phyloP scores from a whole-genome alignment of 37 sponge, comb jelly and placozoan species.

The Petrosia ficiformis region DNA sequence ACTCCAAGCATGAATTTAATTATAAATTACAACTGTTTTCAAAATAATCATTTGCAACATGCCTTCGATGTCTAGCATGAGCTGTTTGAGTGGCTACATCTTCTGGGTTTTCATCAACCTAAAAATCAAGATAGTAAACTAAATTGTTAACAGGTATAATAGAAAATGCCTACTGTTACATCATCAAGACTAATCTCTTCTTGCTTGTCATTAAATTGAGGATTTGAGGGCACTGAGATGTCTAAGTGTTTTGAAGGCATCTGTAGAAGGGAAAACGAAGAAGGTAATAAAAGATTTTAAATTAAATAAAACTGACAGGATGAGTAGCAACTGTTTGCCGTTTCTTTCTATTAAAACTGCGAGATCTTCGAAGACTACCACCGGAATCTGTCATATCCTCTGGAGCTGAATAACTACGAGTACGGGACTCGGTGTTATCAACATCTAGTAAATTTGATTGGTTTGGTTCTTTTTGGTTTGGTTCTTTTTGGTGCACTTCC shows the following conservation, averaged over 20 bases:
- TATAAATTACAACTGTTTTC: background rate
- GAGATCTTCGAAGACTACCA: background rate
- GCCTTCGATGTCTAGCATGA: constrained; percentile 58
- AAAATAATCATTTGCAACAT: background rate
- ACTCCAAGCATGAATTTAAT: background rate
- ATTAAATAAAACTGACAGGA: background rate
- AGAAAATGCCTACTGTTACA: background rate
- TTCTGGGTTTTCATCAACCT: constrained; percentile 3
- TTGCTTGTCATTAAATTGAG: background rate
- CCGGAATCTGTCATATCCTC: background rate
- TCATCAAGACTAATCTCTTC: background rate
- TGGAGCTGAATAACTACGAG: background rate
- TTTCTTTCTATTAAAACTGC: background rate
- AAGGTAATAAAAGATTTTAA: background rate
- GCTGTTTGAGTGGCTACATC: constrained; percentile 34
- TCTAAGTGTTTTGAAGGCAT: background rate
- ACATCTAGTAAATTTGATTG: background rate
- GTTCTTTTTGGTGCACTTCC: background rate
- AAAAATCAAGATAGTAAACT: background rate
- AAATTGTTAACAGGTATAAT: background rate
- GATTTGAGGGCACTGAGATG: background rate
- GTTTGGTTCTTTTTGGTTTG: too few species aligned
- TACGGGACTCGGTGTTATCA: background rate
- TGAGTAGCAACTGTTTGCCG: background rate
- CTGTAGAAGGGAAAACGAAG: background rate